Conservation (phyloP, 2,113 vertebrate genomes). For the Copsychus sechellarum region DNA sequence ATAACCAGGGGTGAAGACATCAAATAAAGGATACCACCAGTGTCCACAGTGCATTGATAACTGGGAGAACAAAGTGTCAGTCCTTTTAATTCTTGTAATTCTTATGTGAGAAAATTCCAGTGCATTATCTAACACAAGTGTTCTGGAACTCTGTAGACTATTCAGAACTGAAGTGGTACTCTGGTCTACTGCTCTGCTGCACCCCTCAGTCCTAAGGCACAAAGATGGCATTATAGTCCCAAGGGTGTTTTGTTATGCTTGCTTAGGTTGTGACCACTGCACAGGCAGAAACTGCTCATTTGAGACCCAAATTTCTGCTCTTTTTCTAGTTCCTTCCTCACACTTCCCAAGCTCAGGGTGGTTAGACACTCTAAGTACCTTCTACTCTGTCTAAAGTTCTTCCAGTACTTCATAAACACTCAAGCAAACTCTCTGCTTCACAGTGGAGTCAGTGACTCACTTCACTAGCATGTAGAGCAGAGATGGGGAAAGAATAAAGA, state of each 20-base stretch:
- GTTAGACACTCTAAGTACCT: not conserved
- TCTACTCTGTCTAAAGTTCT: not conserved
- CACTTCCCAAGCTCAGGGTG: not conserved
- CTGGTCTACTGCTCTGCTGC: not conserved
- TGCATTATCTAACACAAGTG: not conserved
- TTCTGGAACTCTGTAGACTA: not conserved
- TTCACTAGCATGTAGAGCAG: not conserved
- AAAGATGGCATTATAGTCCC: not conserved
- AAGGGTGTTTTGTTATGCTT: not conserved
- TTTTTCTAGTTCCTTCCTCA: not conserved
- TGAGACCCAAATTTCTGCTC: not conserved
- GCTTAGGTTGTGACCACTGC: not conserved
- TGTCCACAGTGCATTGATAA: not conserved
- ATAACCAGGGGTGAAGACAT: not conserved
- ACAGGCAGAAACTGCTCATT: not conserved
- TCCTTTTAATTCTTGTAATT: not conserved
- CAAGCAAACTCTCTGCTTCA: not conserved
- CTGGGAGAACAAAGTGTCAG: not conserved
- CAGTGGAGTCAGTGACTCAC: not conserved
- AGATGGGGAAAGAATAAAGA: not conserved
- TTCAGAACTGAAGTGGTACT: not conserved
- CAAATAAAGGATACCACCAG: not conserved
- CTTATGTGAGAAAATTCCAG: not conserved
- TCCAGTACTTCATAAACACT: not conserved
- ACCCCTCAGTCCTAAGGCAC: not conserved